These are phyloP conservation scores for Plagodis dolabraria DNA, from an alignment of 2,888 invertebrate genomes.

Conservation along the genomic window DNA sequence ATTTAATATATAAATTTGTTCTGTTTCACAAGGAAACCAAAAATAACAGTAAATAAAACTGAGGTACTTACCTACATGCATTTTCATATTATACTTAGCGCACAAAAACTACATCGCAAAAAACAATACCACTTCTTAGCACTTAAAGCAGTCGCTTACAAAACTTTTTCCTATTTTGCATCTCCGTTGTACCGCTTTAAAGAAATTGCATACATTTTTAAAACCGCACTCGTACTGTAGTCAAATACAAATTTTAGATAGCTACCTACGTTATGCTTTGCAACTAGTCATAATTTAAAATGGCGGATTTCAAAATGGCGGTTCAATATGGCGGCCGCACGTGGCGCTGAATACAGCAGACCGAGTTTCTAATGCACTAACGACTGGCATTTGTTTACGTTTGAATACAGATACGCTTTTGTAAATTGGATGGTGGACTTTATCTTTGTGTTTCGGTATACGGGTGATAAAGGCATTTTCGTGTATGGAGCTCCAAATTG, in stretches of 20 bases:
- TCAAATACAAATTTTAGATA: conserved; percentile 12
- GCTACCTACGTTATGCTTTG: conserved; percentile 14
- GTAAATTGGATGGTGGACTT: conserved; percentile 21
- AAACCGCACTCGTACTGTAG: conserved; percentile 9
- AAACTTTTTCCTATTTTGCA: conserved; percentile 13
- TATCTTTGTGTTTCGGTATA: conserved; percentile 20
- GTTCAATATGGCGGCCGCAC: conserved; percentile 20
- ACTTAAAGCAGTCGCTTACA: conserved; percentile 1
- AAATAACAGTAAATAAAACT: no score
- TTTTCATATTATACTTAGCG: no score
- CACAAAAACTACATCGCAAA: no score
- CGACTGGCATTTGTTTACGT: conserved; percentile 33
- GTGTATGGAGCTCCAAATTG: neutral
- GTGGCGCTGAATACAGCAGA: conserved; percentile 29
- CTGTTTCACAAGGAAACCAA: no score
- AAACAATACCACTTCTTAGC: neutral
- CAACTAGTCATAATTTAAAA: conserved; percentile 14
- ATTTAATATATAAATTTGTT: no score
- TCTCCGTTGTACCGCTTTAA: conserved; percentile 12
- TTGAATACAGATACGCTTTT: conserved; percentile 26
- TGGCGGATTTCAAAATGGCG: conserved; percentile 9
- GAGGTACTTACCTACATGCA: no score
- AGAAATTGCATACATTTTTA: conserved; percentile 28
- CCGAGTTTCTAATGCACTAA: conserved; percentile 33
- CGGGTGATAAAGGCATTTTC: conserved; percentile 3